Evolutionary conservation across 2,888 invertebrate species (phyloP).

Genomic region (Drosophila neotestacea): DNA sequence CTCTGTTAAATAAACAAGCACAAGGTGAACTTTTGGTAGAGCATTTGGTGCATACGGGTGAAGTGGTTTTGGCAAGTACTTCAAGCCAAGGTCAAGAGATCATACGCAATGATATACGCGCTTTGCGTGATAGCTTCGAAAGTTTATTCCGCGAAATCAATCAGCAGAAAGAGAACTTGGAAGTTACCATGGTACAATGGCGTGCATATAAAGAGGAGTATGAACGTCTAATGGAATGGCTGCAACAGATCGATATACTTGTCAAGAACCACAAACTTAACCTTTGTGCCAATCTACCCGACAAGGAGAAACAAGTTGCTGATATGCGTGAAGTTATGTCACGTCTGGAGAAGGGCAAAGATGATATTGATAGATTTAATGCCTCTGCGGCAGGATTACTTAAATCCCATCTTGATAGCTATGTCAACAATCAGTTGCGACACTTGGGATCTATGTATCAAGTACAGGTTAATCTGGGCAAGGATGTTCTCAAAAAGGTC

Average conservation of each 20-base stretch:
- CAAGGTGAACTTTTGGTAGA: slow-evolving; percentile 95
- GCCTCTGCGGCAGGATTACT: slow-evolving; percentile 91
- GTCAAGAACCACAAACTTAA: slow-evolving; percentile 96
- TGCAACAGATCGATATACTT: slow-evolving; percentile 95
- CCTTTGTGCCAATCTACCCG: slow-evolving; percentile 91
- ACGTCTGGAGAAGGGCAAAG: slow-evolving; percentile 91
- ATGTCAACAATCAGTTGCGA: slow-evolving; percentile 94
- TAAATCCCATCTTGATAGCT: slow-evolving; percentile 93
- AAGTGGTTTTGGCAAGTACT: slow-evolving; percentile 94
- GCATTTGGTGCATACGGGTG: slow-evolving; percentile 94
- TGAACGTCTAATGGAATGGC: slow-evolving; percentile 95
- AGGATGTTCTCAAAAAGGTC: slow-evolving; percentile 95
- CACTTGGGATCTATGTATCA: slow-evolving; percentile 95
- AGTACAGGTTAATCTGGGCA: slow-evolving; percentile 94
- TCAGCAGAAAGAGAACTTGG: slow-evolving; percentile 93
- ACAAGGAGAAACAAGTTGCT: slow-evolving; percentile 93
- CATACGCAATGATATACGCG: slow-evolving; percentile 94
- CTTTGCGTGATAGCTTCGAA: slow-evolving; percentile 93
- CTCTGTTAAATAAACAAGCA: slow-evolving; percentile 94
- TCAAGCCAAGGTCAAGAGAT: slow-evolving; percentile 92
- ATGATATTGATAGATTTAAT: slow-evolving; percentile 93
- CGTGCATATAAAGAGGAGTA: slow-evolving; percentile 97
- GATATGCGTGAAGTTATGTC: slow-evolving; percentile 92
- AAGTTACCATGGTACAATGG: slow-evolving; percentile 93
- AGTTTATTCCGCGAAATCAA: slow-evolving; percentile 93